Percentiles rank a stretch among this genome's conserved stretches.
Conservation (phyloP, 2,113 vertebrate species). For the Percina caprodes region DNA sequence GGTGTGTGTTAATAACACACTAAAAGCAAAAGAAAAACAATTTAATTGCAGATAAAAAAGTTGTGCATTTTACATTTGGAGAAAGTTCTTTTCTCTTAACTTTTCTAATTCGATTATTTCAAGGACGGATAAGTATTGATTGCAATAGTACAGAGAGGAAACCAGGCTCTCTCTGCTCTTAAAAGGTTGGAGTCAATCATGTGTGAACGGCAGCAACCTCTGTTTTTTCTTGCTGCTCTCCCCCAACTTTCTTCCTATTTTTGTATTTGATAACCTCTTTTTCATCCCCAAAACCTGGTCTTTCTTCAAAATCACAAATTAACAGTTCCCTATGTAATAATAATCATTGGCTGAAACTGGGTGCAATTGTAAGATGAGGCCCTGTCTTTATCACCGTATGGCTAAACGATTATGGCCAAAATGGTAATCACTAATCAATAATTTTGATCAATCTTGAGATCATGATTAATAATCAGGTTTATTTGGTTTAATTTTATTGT, state of each 20-base stretch:
- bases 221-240: conserved; percentile 51
- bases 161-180: conserved; percentile 87
- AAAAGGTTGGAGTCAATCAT: conserved; percentile 94
- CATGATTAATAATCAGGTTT: no score
- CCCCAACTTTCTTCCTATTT: conserved; percentile 12
- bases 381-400: conserved; percentile 87
- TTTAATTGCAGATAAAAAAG: not conserved
- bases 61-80: conserved; percentile 15
- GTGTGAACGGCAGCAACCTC: conserved; percentile 89
- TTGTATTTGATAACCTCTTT: conserved; percentile 29
- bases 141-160: conserved; percentile 80
- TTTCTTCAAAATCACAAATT: conserved; percentile 91
- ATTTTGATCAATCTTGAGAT: no score
- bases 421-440: no score
- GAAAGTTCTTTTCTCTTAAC: conserved; percentile 33
- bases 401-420: no score
- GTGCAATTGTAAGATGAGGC: conserved; percentile 84
- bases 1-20: not conserved
- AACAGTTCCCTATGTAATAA: conserved; percentile 91
- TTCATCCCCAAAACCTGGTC: conserved; percentile 80
- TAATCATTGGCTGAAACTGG: conserved; percentile 93
- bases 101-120: conserved; percentile 86
- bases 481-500: no score
- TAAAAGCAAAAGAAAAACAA: conserved; percentile 9
- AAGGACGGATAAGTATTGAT: conserved; percentile 93